Conservation (phyloP, 2,888 invertebrate genomes). For the Spialia ferax region DNA sequence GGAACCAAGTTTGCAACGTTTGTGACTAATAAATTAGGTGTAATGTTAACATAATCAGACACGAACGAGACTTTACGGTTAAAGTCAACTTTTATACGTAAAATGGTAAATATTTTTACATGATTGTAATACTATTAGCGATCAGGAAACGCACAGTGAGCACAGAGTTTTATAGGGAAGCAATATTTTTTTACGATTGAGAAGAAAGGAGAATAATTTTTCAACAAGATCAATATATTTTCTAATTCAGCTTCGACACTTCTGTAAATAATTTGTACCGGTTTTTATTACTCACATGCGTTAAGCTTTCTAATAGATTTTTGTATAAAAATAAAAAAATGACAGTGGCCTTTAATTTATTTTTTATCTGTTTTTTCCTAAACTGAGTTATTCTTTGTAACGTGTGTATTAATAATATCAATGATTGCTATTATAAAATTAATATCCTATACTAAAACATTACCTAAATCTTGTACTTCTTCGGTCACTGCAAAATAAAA, state of each 20-base stretch:
- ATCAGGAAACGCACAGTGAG: slow-evolving; percentile 49
- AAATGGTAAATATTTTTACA: slow-evolving; percentile 44
- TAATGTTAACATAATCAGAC: slow-evolving; percentile 53
- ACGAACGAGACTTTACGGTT: slow-evolving; percentile 30
- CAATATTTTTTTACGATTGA: slow-evolving; percentile 37
- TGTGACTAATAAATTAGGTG: slow-evolving; percentile 56
- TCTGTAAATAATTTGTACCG: slow-evolving; percentile 39
- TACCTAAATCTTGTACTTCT: not conserved
- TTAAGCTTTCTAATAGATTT: slow-evolving; percentile 40
- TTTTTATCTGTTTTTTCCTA: too few relatives aligned
- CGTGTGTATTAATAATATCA: not conserved
- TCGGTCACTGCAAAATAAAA: slow-evolving; percentile 36
- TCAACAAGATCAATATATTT: slow-evolving; percentile 31
- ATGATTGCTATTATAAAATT: not conserved
- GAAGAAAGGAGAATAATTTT: slow-evolving; percentile 16
- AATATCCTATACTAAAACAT: not conserved
- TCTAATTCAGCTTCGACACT: slow-evolving; percentile 34
- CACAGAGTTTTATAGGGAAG: slow-evolving; percentile 44
- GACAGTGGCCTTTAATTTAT: slow-evolving; percentile 16
- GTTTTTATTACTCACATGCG: slow-evolving; percentile 35
- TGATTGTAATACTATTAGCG: slow-evolving; percentile 42
- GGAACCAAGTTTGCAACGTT: slow-evolving; percentile 52
- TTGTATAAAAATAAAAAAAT: slow-evolving; percentile 41
- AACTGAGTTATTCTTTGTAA: too few relatives aligned
- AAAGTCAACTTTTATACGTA: slow-evolving; percentile 50